Evolutionary conservation across 2,797 vertebrate species (phyloP).

Genomic region (Smutsia gigantea): DNA sequence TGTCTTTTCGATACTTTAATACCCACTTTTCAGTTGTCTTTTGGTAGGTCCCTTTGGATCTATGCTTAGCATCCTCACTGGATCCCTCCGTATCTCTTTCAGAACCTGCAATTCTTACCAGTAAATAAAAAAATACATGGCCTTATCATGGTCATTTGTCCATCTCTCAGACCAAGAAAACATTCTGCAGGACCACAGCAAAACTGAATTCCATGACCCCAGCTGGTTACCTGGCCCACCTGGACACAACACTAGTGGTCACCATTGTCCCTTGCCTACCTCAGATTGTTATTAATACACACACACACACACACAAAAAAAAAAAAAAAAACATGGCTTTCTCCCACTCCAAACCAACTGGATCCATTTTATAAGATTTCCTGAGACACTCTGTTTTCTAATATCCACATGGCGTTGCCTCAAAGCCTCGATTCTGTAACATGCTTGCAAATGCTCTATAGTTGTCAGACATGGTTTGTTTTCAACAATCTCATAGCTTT

Average conservation of each 20-base stretch:
- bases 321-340: background rate
- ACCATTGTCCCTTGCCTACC: background rate
- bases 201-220: background rate
- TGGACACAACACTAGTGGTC: background rate
- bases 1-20: background rate
- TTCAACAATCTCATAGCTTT: slow-evolving; percentile 22
- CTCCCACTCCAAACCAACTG: slow-evolving; percentile 35
- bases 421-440: background rate
- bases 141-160: background rate
- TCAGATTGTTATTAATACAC: background rate
- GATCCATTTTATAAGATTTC: background rate
- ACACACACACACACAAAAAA: too few species aligned
- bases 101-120: background rate
- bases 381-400: slow-evolving; percentile 7
- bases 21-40: background rate
- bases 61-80: background rate
- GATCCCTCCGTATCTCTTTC: background rate
- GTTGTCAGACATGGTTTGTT: slow-evolving; percentile 48
- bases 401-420: background rate
- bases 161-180: background rate
- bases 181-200: background rate
- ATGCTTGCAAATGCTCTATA: slow-evolving; percentile 53
- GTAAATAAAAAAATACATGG: background rate
- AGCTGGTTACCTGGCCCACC: background rate
- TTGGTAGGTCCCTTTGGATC: background rate